These are phyloP conservation scores for Dicycla oo DNA, from an alignment of 2,888 invertebrate species.

Conservation along the genomic window DNA sequence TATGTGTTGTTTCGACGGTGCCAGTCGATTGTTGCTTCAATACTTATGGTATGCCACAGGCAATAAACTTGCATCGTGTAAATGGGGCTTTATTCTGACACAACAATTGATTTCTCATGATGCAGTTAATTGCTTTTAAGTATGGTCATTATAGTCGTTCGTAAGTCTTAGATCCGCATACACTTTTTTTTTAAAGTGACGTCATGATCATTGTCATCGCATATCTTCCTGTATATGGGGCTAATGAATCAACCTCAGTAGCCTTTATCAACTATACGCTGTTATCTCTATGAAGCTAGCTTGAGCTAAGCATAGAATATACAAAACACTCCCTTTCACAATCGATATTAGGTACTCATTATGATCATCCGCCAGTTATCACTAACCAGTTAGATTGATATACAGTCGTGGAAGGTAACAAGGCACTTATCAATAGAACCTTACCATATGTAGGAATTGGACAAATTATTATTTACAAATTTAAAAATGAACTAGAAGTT, in stretches of 20 bases:
- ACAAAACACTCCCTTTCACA: neutral
- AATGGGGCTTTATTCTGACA: slow-evolving; percentile 10
- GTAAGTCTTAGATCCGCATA: slow-evolving; percentile 14
- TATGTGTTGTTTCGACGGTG: too few species aligned
- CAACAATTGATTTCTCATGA: slow-evolving; percentile 39
- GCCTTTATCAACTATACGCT: neutral
- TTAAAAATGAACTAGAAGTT: neutral
- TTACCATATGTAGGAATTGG: neutral
- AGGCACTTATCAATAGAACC: neutral
- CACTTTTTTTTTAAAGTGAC: slow-evolving; percentile 4
- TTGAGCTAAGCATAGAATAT: neutral
- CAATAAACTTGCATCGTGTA: too few species aligned
- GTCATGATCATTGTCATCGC: neutral
- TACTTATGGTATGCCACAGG: too few species aligned
- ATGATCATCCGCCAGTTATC: neutral
- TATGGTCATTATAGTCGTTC: slow-evolving; percentile 9
- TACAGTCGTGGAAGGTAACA: neutral
- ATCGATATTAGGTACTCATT: neutral
- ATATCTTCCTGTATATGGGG: neutral
- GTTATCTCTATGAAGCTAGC: neutral
- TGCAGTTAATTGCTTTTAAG: slow-evolving; percentile 14
- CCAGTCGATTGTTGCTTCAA: too few species aligned
- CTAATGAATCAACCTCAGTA: neutral
- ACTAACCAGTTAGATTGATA: neutral
- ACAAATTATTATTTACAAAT: neutral